A percentile compares a stretch with the other conserved stretches of the same genome.
Conservation (phyloP, 2,888 invertebrate genomes). For the Autographa gamma region DNA sequence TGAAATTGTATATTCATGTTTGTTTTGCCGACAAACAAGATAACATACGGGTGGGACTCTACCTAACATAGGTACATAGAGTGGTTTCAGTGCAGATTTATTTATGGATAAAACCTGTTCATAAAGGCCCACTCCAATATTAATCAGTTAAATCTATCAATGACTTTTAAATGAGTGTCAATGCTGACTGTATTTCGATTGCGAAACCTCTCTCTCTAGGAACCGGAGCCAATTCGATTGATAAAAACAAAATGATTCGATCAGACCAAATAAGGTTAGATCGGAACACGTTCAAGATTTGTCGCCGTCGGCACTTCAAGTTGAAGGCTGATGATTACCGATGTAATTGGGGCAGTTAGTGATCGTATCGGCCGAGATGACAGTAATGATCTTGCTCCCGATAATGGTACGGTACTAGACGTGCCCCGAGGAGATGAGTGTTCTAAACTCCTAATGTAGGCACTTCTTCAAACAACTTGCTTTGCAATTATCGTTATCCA, state of each 20-base stretch:
- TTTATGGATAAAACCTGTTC: background rate
- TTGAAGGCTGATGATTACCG: constrained; percentile 60
- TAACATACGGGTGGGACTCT: background rate
- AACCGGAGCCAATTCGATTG: constrained; percentile 27
- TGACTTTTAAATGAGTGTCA: constrained; percentile 47
- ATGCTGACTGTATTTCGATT: constrained; percentile 35
- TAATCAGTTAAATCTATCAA: constrained; percentile 13
- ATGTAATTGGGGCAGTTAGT: constrained; percentile 60
- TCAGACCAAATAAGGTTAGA: constrained; percentile 22
- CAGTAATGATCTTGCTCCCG: constrained; percentile 35
- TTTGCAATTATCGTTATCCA: constrained; percentile 17
- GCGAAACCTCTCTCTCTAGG: constrained; percentile 32
- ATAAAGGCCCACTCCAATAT: background rate
- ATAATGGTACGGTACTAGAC: constrained; percentile 20
- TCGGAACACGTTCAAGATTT: constrained; percentile 22
- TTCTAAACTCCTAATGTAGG: constrained; percentile 8
- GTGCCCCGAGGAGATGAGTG: constrained; percentile 27
- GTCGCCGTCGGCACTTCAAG: constrained; percentile 54
- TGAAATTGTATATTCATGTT: constrained; percentile 30
- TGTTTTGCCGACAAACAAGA: constrained; percentile 13
- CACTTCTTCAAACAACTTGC: constrained; percentile 13
- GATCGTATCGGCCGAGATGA: constrained; percentile 54
- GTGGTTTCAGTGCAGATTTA: background rate
- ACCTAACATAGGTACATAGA: background rate
- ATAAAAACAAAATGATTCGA: constrained; percentile 35